Percentiles rank a stretch among this genome's conserved stretches.
phyloP scores from a whole-genome alignment of 2,797 vertebrate genomes.

The Scleropages formosus region DNA sequence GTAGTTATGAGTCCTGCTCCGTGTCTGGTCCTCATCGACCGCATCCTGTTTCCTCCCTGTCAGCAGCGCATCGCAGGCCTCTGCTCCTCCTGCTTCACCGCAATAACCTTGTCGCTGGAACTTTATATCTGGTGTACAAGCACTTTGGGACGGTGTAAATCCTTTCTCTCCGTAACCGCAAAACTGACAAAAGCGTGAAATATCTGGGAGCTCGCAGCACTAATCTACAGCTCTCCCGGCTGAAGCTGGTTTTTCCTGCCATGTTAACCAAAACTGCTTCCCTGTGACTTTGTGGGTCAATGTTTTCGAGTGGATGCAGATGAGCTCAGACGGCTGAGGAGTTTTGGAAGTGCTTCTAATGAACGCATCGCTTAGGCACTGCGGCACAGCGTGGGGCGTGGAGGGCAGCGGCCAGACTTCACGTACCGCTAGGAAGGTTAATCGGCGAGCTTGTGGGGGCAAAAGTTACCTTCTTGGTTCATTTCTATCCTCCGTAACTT shows the following conservation, averaged over 20 bases:
- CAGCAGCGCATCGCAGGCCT: no score
- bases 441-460: no score
- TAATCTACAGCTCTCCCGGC: no score
- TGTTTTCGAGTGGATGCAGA: background rate
- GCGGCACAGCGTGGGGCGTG: no score
- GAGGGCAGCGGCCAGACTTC: no score
- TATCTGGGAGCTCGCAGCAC: background rate
- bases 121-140: background rate
- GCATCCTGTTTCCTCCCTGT: no score
- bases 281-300: background rate
- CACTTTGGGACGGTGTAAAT: background rate
- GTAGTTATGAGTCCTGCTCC: slow-evolving; percentile 14
- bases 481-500: no score
- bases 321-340: background rate
- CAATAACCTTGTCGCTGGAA: background rate
- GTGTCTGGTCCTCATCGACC: no score
- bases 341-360: slow-evolving; percentile 12
- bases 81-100: background rate
- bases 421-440: no score
- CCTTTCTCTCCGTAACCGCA: background rate
- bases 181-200: background rate
- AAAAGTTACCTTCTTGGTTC: no score
- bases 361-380: background rate
- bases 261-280: background rate
- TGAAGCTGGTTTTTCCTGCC: no score